Evolutionary conservation across 2,113 vertebrate genomes (phyloP).

Genomic region (Ictalurus furcatus): DNA sequence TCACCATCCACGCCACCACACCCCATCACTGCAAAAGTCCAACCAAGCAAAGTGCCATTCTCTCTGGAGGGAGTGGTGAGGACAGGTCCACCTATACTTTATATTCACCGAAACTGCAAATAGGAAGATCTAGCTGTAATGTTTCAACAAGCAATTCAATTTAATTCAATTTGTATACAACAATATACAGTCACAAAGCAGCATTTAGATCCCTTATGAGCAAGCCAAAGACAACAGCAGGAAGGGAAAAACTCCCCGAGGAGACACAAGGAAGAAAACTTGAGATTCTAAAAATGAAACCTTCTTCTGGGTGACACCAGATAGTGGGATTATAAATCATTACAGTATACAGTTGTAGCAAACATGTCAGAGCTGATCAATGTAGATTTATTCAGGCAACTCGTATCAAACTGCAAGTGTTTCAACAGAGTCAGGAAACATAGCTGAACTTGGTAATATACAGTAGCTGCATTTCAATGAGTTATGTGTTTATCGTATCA

Average conservation of each 20-base stretch:
- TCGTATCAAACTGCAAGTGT: not conserved
- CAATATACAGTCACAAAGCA: too few species aligned
- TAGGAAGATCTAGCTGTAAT: not conserved
- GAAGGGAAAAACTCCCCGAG: not conserved
- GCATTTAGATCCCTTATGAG: not conserved
- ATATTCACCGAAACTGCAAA: not conserved
- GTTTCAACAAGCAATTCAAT: slow-evolving; percentile 38
- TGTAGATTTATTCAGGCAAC: slow-evolving; percentile 14
- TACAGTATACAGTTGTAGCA: slow-evolving; percentile 16
- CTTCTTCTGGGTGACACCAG: not conserved
- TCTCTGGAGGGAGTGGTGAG: slow-evolving; percentile 37
- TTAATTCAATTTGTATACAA: not conserved
- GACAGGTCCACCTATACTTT: slow-evolving; percentile 54
- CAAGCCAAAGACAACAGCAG: not conserved
- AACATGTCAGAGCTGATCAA: slow-evolving; percentile 10
- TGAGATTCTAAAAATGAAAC: not conserved
- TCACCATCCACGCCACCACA: slow-evolving; percentile 4
- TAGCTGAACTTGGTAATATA: not conserved
- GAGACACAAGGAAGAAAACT: not conserved
- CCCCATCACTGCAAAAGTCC: not conserved
- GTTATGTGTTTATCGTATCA: not conserved
- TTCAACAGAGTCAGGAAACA: not conserved
- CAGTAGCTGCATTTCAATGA: slow-evolving; percentile 9
- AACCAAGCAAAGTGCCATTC: not conserved
- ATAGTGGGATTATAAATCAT: not conserved